phyloP scores from a whole-genome alignment of 2,888 invertebrate genomes.

The Xestia rhomboidea region DNA sequence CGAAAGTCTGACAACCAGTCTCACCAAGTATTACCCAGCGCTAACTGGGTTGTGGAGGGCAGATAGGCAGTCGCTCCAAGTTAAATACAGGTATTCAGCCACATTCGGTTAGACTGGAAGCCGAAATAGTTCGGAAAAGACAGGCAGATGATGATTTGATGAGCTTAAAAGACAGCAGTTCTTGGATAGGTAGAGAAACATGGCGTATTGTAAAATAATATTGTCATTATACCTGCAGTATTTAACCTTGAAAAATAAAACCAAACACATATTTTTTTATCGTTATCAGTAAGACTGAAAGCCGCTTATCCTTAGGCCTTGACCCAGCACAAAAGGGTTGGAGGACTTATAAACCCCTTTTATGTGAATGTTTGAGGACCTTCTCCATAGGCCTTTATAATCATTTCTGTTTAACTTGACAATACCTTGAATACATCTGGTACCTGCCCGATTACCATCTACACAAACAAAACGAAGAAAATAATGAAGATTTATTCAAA shows the following conservation, averaged over 20 bases:
- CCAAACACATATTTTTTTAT: background rate
- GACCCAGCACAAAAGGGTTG: slow-evolving; percentile 12
- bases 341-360: slow-evolving; percentile 28
- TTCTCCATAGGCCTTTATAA: background rate
- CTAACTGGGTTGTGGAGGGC: too few species aligned
- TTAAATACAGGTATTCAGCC: too few species aligned
- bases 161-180: too few species aligned
- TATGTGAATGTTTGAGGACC: slow-evolving; percentile 18
- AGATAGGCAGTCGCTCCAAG: too few species aligned
- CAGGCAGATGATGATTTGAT: too few species aligned
- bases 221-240: background rate
- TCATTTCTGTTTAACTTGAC: slow-evolving; percentile 27
- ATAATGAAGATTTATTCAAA: slow-evolving; percentile 26
- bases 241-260: background rate
- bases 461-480: slow-evolving; percentile 17
- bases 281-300: background rate
- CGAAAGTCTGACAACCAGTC: background rate
- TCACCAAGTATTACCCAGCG: background rate
- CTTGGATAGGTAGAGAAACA: too few species aligned
- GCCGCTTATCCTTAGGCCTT: slow-evolving; percentile 30
- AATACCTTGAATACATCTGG: slow-evolving; percentile 10
- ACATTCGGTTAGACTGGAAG: too few species aligned
- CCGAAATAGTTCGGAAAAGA: too few species aligned
- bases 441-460: slow-evolving; percentile 15
- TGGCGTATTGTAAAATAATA: background rate